Conservation (phyloP, 2,888 invertebrate species). For the Clunio marinus region DNA sequence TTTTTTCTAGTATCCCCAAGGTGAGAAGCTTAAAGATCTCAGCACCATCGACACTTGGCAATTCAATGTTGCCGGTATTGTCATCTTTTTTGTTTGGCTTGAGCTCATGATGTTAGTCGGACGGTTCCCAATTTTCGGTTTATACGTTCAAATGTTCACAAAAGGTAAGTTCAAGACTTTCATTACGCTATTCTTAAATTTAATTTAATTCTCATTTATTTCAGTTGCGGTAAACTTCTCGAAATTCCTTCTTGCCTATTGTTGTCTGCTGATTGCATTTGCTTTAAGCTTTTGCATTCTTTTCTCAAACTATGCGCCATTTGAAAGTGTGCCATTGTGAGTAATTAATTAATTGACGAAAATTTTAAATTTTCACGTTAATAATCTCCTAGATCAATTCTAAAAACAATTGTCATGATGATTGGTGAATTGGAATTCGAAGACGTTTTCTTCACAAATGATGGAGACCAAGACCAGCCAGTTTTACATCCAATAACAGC, state of each 20-base stretch:
- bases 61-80: constrained; percentile 73
- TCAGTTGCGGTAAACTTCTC: constrained; percentile 75
- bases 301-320: constrained; percentile 71
- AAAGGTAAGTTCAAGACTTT: constrained; percentile 53
- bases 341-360: not conserved
- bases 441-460: too few relatives aligned
- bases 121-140: constrained; percentile 77
- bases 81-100: constrained; percentile 75
- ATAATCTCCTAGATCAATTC: constrained; percentile 49
- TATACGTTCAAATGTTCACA: constrained; percentile 85
- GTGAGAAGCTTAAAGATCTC: constrained; percentile 42
- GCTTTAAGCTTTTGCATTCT: constrained; percentile 76
- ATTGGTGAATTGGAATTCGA: constrained; percentile 81
- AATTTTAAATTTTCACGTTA: not conserved
- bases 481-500: constrained; percentile 68
- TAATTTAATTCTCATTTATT: not conserved
- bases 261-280: constrained; percentile 75
- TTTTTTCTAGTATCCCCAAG: constrained; percentile 30
- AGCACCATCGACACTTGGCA: constrained; percentile 60
- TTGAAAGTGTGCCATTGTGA: constrained; percentile 56
- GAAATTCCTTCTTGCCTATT: constrained; percentile 75
- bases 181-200: constrained; percentile 2
- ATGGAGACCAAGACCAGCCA: constrained; percentile 49
- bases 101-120: constrained; percentile 83
- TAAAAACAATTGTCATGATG: constrained; percentile 86